Evolutionary conservation across 2,888 invertebrate genomes (phyloP).

Genomic region (Operophtera brumata): DNA sequence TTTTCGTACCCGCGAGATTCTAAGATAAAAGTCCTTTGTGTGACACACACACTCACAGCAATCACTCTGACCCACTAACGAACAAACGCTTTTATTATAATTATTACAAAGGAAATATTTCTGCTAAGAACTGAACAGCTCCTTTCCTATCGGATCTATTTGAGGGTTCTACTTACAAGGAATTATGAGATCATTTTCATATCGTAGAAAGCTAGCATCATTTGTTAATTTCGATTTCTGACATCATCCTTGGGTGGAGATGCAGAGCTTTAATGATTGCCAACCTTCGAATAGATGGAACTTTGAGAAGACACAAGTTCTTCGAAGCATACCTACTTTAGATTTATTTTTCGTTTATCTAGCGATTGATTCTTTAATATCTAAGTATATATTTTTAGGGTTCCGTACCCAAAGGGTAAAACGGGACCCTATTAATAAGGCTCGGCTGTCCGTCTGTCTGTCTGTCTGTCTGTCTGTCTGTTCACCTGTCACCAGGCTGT

Average conservation of each 20-base stretch:
- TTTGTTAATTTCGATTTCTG: conserved; percentile 4
- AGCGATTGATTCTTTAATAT: no score
- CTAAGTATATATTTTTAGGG: no score
- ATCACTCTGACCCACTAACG: conserved; percentile 28
- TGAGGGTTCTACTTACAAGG: conserved; percentile 13
- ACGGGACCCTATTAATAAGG: no score
- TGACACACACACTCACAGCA: conserved; percentile 22
- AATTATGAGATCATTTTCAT: conserved; percentile 4
- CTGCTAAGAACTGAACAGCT: conserved; percentile 15
- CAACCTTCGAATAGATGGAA: no score
- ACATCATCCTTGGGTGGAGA: not conserved
- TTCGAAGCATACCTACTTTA: no score
- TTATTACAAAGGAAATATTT: conserved; percentile 19
- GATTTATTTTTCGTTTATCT: no score
- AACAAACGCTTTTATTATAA: conserved; percentile 30
- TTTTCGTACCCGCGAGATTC: conserved; percentile 24
- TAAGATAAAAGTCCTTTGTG: conserved; percentile 32
- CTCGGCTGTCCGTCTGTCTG: no score
- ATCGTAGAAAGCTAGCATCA: not conserved
- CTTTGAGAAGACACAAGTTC: no score
- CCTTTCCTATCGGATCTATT: conserved; percentile 2
- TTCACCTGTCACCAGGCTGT: no score
- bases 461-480: no score
- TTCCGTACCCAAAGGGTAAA: no score
- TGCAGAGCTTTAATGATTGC: no score